These are phyloP conservation scores for Phasianus colchicus DNA, from an alignment of 2,113 vertebrate genomes.

Conservation along the genomic window DNA sequence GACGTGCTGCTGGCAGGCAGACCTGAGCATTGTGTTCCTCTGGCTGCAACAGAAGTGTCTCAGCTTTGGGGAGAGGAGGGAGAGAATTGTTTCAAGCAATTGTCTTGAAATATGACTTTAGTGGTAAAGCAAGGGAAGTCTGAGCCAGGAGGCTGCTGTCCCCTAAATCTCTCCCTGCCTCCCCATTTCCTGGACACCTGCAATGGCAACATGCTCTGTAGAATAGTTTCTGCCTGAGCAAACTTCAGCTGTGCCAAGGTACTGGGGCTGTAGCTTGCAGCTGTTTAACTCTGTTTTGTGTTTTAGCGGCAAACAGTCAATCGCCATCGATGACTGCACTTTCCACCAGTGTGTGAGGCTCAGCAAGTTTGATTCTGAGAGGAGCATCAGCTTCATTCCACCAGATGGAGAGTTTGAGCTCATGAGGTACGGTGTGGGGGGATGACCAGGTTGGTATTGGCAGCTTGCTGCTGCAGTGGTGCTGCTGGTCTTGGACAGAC, in stretches of 20 bases:
- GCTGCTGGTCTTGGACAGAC: background rate
- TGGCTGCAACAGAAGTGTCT: background rate
- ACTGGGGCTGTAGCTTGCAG: background rate
- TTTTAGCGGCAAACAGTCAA: constrained; percentile 95
- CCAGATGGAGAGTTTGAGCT: constrained; percentile 99
- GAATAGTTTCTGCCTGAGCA: constrained; percentile 48
- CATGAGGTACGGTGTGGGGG: constrained; percentile 86
- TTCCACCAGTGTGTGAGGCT: constrained; percentile 99
- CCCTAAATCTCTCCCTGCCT: constrained; percentile 33
- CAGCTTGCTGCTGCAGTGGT: background rate
- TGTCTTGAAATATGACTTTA: background rate
- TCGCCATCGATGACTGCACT: constrained; percentile 99
- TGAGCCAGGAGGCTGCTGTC: constrained; percentile 13
- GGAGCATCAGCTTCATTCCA: constrained; percentile 99
- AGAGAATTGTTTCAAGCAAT: background rate
- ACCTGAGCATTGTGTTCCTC: background rate
- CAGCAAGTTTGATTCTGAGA: constrained; percentile 99
- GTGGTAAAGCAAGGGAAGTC: background rate
- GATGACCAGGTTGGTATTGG: background rate
- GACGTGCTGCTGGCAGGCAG: background rate
- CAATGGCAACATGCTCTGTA: constrained; percentile 17
- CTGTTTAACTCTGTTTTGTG: constrained; percentile 24
- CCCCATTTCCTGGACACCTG: constrained; percentile 20
- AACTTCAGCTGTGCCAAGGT: background rate
- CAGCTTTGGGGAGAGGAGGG: background rate